phyloP scores from a whole-genome alignment of 2,113 vertebrate species.

The Pterophyllum scalare region DNA sequence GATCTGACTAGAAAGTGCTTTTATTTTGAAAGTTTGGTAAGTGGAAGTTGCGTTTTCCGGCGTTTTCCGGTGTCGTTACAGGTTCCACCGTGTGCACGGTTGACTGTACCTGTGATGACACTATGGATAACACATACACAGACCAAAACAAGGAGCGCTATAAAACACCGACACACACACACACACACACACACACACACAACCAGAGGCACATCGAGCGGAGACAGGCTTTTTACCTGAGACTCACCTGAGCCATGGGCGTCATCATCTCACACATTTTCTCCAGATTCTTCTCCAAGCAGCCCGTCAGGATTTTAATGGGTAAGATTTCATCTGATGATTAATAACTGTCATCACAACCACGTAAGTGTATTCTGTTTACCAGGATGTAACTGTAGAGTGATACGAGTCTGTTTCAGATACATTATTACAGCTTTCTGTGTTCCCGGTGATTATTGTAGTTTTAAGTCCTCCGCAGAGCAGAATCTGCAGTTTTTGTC shows the following conservation, averaged over 20 bases:
- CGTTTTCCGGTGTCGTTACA: accelerated
- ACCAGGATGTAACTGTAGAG: not conserved
- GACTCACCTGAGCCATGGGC: constrained; percentile 34
- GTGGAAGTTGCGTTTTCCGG: not conserved
- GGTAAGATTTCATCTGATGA: constrained; percentile 36
- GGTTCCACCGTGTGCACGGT: constrained; percentile 37
- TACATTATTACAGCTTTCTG: too few relatives aligned
- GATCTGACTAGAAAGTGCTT: accelerated
- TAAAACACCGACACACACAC: constrained; percentile 16
- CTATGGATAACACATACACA: not conserved
- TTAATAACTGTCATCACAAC: not conserved
- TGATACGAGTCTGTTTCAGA: not conserved
- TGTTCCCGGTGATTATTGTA: not conserved
- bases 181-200: not conserved
- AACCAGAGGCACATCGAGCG: not conserved
- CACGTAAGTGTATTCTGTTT: not conserved
- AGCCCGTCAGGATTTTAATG: constrained; percentile 61
- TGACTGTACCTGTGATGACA: constrained; percentile 37
- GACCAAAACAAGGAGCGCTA: not conserved
- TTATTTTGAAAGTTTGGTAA: not conserved
- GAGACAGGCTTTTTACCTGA: not conserved
- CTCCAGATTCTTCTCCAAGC: constrained; percentile 44
- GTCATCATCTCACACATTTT: constrained; percentile 54
- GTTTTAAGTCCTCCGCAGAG: too few relatives aligned
- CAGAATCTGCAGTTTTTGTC: not conserved